Conservation (phyloP, 2,888 invertebrate species). For the Rhingia campestris region DNA sequence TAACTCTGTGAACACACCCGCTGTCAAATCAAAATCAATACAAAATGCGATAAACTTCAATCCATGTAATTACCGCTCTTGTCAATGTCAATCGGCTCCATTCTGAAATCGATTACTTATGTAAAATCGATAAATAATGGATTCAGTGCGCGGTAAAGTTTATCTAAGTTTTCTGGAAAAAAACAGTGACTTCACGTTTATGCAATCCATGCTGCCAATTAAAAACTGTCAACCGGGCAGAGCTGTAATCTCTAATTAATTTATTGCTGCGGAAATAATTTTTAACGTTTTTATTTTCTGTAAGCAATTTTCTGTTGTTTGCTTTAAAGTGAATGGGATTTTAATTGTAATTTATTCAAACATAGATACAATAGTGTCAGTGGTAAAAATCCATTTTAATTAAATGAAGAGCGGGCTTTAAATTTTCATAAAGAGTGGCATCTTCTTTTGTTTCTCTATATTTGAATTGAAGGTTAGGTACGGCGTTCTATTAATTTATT, state of each 20-base stretch:
- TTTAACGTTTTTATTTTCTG: neutral
- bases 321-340: conserved; percentile 46
- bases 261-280: conserved; percentile 51
- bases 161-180: neutral
- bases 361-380: conserved; percentile 1
- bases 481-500: conserved; percentile 34
- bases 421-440: neutral
- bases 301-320: conserved; percentile 14
- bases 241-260: conserved; percentile 66
- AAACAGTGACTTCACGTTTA: conserved; percentile 28
- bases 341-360: conserved; percentile 54
- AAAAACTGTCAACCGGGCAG: conserved; percentile 48
- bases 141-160: neutral
- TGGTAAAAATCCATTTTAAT: conserved; percentile 19
- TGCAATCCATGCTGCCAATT: conserved; percentile 55
- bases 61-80: neutral
- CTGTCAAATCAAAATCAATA: conserved; percentile 14
- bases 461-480: conserved; percentile 19
- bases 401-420: conserved; percentile 4
- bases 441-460: neutral
- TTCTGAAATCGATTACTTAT: conserved; percentile 27
- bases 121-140: conserved; percentile 44
- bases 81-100: conserved; percentile 27
- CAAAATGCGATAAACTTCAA: conserved; percentile 10
- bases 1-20: neutral